Conservation (phyloP, 2,888 invertebrate species). For the Leptothorax acervorum region DNA sequence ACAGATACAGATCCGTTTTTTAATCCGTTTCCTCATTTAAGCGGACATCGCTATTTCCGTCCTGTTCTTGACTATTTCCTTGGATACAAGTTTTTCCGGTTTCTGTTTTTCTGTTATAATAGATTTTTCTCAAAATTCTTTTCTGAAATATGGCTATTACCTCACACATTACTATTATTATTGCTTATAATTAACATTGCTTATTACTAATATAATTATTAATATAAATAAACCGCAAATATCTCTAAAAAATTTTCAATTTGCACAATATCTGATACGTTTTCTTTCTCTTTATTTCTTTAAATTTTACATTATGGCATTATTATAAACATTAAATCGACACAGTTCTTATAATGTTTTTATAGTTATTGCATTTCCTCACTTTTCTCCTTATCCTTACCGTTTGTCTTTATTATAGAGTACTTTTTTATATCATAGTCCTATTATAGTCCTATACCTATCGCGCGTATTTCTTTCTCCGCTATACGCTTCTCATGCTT, state of each 20-base stretch:
- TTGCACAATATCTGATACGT: not conserved
- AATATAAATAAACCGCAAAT: not conserved
- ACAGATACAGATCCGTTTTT: not conserved
- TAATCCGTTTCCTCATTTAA: conserved; percentile 13
- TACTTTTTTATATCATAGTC: not conserved
- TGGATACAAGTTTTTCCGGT: not conserved
- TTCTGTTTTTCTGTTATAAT: not conserved
- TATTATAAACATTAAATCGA: not conserved
- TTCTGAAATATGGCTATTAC: not conserved
- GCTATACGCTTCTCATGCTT: conserved; percentile 32
- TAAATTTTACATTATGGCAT: not conserved
- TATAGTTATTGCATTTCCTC: not conserved
- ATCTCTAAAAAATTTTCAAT: not conserved
- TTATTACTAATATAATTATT: not conserved
- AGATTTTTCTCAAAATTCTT: not conserved
- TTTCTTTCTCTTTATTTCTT: not conserved
- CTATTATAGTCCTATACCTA: not conserved
- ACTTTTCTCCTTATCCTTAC: not conserved
- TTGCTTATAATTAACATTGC: not conserved
- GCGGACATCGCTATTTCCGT: not conserved
- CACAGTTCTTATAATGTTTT: not conserved
- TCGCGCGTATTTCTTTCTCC: conserved; percentile 11
- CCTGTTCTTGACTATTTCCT: not conserved
- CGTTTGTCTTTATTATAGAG: not conserved
- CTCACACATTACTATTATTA: not conserved